phyloP scores from a whole-genome alignment of 2,113 vertebrate species.

The Antennarius striatus region DNA sequence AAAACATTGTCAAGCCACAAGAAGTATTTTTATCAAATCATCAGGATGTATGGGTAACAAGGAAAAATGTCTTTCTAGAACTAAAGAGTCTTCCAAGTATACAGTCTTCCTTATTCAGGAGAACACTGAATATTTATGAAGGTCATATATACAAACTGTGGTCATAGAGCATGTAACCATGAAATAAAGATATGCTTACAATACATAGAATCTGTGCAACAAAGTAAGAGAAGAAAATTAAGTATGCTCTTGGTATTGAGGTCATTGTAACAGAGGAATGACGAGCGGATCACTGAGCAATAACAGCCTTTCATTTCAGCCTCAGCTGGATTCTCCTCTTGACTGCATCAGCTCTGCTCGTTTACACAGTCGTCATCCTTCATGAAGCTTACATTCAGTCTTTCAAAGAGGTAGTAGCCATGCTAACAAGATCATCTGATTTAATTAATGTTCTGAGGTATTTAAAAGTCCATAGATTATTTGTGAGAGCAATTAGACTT shows the following conservation, averaged over 20 bases:
- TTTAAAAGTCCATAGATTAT: constrained; percentile 45
- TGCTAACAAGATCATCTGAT: constrained; percentile 12
- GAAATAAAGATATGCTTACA: constrained; percentile 41
- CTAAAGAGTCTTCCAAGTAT: constrained; percentile 6
- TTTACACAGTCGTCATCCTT: constrained; percentile 4
- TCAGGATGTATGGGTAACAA: constrained; percentile 19
- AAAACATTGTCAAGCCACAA: constrained; percentile 24
- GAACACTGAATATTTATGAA: constrained; percentile 59
- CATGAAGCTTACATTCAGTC: constrained; percentile 10
- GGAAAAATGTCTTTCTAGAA: background rate
- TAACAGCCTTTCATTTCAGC: constrained; percentile 18
- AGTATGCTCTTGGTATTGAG: constrained; percentile 28
- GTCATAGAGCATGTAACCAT: constrained; percentile 35
- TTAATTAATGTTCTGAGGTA: constrained; percentile 45
- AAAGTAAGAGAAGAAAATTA: constrained; percentile 46
- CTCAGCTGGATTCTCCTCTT: background rate
- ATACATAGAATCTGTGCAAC: constrained; percentile 33
- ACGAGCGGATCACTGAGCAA: constrained; percentile 32
- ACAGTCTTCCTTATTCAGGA: background rate
- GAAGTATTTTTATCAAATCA: constrained; percentile 13
- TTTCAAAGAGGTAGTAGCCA: constrained; percentile 24
- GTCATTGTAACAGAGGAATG: constrained; percentile 31
- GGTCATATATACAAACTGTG: constrained; percentile 48
- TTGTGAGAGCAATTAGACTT: constrained; percentile 38
- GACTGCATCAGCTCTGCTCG: background rate